phyloP scores from a whole-genome alignment of 2,113 vertebrate species.

The Catharus minimus region DNA sequence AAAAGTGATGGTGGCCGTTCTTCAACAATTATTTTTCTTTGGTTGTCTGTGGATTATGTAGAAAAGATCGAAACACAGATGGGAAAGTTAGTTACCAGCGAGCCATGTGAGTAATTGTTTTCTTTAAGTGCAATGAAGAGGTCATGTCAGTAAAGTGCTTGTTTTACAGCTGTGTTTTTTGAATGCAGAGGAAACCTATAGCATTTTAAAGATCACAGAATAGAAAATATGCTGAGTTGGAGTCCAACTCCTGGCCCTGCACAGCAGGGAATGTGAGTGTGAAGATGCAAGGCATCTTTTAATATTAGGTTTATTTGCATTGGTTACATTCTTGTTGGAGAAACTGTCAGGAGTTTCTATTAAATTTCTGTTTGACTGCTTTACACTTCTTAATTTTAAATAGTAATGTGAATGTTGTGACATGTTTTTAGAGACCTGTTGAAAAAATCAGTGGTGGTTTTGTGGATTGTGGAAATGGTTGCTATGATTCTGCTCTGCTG shows the following conservation, averaged over 20 bases:
- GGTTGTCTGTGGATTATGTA: constrained; percentile 77
- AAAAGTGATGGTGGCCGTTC: constrained; percentile 34
- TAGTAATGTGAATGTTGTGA: not conserved
- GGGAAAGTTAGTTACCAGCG: constrained; percentile 48
- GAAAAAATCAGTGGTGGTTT: not conserved
- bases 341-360: not conserved
- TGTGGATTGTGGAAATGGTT: not conserved
- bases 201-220: not conserved
- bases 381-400: not conserved
- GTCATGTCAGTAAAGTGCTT: not conserved
- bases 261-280: not conserved
- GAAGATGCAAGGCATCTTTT: not conserved
- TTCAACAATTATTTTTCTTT: constrained; percentile 76
- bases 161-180: not conserved
- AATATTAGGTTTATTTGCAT: not conserved
- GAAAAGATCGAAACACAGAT: constrained; percentile 69
- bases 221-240: not conserved
- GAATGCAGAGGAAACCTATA: not conserved
- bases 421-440: not conserved
- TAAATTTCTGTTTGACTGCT: not conserved
- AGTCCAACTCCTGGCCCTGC: not conserved
- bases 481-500: not conserved
- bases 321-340: not conserved
- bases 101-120: constrained; percentile 71
- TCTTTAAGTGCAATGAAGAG: not conserved